phyloP scores from a whole-genome alignment of 2,113 vertebrate species.

The Neoarius graeffei region DNA sequence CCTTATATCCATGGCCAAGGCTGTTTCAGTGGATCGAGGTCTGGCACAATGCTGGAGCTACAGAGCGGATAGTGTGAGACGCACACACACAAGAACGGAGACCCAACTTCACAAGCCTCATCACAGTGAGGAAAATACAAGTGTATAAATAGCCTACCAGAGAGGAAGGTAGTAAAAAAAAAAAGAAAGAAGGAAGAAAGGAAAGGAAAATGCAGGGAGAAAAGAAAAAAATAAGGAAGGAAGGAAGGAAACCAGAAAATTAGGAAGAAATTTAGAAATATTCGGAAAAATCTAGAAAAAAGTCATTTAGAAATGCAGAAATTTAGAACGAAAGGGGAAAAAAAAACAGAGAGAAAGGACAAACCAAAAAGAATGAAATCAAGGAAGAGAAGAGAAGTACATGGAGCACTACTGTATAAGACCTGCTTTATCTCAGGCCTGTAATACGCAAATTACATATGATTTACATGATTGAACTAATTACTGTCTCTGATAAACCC shows the following conservation, averaged over 20 bases:
- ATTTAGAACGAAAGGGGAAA: background rate
- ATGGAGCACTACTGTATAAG: background rate
- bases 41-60: constrained; percentile 50
- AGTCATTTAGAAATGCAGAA: background rate
- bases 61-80: background rate
- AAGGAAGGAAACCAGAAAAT: background rate
- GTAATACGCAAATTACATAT: background rate
- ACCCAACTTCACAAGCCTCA: constrained; percentile 62
- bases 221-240: background rate
- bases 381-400: constrained; percentile 5
- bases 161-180: constrained; percentile 23
- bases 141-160: constrained; percentile 45
- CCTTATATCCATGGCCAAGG: constrained; percentile 19
- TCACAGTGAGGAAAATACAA: constrained; percentile 39
- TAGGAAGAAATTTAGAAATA: background rate
- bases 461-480: constrained; percentile 29
- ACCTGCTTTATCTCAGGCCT: background rate
- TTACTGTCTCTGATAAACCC: constrained; percentile 4
- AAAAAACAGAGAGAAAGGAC: background rate
- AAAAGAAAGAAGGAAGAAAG: background rate
- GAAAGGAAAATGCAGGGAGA: background rate
- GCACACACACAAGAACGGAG: background rate
- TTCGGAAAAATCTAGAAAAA: background rate
- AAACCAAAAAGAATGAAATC: too few relatives aligned
- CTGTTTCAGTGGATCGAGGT: constrained; percentile 65